Base-by-base conservation (phyloP, 2,888 invertebrate genomes). In the Cheilosia variabilis region DNA sequence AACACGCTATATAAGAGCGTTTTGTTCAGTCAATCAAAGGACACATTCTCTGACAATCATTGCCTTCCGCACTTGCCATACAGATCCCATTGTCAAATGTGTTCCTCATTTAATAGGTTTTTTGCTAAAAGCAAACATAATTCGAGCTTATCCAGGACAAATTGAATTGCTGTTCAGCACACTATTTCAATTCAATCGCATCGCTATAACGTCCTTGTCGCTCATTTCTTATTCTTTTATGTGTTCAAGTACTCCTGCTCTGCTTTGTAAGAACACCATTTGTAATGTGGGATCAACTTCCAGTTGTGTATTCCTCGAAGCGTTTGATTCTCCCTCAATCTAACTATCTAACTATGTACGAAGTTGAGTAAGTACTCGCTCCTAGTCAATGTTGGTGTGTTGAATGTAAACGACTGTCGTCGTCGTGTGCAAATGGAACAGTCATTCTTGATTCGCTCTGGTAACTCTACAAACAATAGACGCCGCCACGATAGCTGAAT, bases 211-310 rank as follows among this genome's bases (percentile, higher is more conserved):
- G n/a, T n/a, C 62, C 72, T 37, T 63, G 66, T 53, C 13, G 31
- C 43, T 65, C 65, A 65, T 65, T 58, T 9, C 41, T 50, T 65
- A 75, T 75, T 65, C 65, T 63, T 55, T 55, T 60, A 37, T 45
- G 43, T 15, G 3, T 9, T 6, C 10, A 22, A 27, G 1, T 37
- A 37, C 17, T 24, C 27, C 9, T 15, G 41, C 17, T 10, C 22
- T 10, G 24, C 15, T 6, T 24, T 10, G 17, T 24, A 41, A 17
- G 53, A 15, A 52, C 19, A 27, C 52, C 41, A 43, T 66, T 53
- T 41, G 24, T 65, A 31, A 17, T 45, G 31, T 31, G 62, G 19
- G 45, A 63, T 73, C 63, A 63, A 63, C 55, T 63, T 17, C 22
- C 5, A 15, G 24, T 24, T 27, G 6, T 55, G 53, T 43, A 66